Conservation (phyloP, 1,140 invertebrate species). For the Sminthurinus signatus region DNA sequence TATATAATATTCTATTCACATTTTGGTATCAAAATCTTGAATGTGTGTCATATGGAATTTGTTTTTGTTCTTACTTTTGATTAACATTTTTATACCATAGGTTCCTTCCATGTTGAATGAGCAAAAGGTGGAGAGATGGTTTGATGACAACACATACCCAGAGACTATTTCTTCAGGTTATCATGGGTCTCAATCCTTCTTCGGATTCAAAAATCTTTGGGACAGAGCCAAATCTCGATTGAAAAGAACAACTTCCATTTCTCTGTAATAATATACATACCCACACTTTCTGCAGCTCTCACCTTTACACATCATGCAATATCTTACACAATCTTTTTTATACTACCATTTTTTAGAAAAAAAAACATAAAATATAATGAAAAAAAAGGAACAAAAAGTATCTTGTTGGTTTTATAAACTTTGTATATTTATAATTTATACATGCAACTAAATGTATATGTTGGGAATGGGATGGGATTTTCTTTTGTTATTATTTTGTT, state of each 20-base stretch:
- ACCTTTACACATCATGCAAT: too few species aligned
- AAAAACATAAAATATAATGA: too few species aligned
- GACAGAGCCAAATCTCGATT: not conserved
- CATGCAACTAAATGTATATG: too few species aligned
- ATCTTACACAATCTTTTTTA: too few species aligned
- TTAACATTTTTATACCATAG: not conserved
- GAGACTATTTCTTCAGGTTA: slow-evolving; percentile 4
- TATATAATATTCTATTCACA: not conserved
- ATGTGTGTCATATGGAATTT: not conserved
- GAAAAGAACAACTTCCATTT: not conserved
- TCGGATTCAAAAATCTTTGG: slow-evolving; percentile 11
- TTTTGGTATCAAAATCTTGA: not conserved
- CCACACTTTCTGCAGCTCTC: too few species aligned
- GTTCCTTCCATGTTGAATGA: slow-evolving; percentile 8
- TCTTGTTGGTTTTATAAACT: too few species aligned
- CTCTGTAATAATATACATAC: not conserved
- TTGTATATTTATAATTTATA: too few species aligned
- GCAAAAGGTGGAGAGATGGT: slow-evolving; percentile 14
- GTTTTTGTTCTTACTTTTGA: not conserved
- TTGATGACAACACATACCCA: not conserved
- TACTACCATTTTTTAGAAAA: too few species aligned
- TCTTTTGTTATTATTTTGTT: too few species aligned
- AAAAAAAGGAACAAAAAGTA: too few species aligned
- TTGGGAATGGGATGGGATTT: too few species aligned
- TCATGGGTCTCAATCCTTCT: slow-evolving; percentile 4